Base-by-base conservation (phyloP, 1,140 invertebrate species). In the Artemia franciscana region DNA sequence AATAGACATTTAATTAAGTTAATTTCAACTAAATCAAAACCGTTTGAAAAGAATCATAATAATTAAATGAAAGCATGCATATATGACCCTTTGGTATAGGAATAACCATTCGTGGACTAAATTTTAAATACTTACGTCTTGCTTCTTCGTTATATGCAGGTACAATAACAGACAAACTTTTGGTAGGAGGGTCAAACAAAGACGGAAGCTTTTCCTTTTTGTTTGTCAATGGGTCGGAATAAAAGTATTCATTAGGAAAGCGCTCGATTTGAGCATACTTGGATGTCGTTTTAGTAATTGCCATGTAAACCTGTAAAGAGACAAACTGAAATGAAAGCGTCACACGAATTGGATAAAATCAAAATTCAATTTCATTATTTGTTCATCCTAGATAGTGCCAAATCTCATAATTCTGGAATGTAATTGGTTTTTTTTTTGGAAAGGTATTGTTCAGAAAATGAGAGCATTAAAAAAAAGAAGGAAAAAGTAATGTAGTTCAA, bases 101-200 rank as follows among this genome's bases (percentile, higher is more conserved):
- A n/a, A n/a, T n/a, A n/a, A n/a, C n/a, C n/a, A n/a, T n/a, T n/a
- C n/a, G n/a, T 51, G 3, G 21, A 51, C 12, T 15, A 51, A 51
- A 51, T 1, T 15, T 3, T 15, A 51, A 51, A 51, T 15, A 51
- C 39, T 80, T 82, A 93, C 91, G 78, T 77, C 92, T 79, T 66
- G 80, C 70, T 75, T 94, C 84, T 77, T 98, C 93, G 80, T 96
- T 91, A 69, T 91, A 98, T n/a, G 92, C 91, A 68, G 93, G 93
- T 65, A 98, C 80, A 67, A 97, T 80, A 7, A 98, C 84, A 75
- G 88, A 90, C 27, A 96, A 75, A 71, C 85, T 77, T 23, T 90
- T 66, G 62, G 76, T 78, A 62, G 79, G 75, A 4, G 76, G 67
- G 66, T 94, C 86, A 39, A 78, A 69, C 56, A 93, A 73, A 18